Base-by-base conservation (phyloP, 2,888 invertebrate species). In the Idaea biselata region DNA sequence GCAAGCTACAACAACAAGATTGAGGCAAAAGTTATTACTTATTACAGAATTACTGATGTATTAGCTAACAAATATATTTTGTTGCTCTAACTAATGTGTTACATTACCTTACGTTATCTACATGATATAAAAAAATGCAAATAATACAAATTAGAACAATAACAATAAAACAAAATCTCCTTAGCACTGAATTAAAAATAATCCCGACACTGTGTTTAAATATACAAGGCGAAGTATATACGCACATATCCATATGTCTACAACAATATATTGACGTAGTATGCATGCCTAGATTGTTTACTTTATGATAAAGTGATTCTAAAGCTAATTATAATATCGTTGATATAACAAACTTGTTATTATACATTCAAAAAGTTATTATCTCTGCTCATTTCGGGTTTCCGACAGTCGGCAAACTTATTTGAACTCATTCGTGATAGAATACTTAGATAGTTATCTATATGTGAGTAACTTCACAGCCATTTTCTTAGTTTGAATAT, bases 121-220 rank as follows among this genome's bases (percentile, higher is more conserved):
- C 44, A 44, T 3, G 0, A 44, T 11, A 44, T 11, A 11, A 44
- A 5, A 44, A 11, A 44, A 11, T 11, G 44, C 11, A 8, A 44
- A 44, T 0, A 8, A 32, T 32, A 32, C 44, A 44, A 44, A 44
- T 44, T 44, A 44, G 44, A 44, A 44, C 44, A 44, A 44, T 58
- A 58, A 56, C 31, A 25, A 16, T 55, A 17, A 62, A 32, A 53
- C 11, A 55, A 17, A 8, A 61, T 44, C 44, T 44, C 11, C 14
- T 44, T 44, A 44, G 11, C 44, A 44, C 44, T 18, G 7, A 18
- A 17, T 44, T 25, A 44, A 44, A 44, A 44, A 44, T 44, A 44
- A 44, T 44, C 44, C 44, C 44, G 3, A 8, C 11, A 11, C 44
- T 44, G 11, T 4, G 11, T 44, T 44, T 44, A 44, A 44, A 11